Percentiles rank a stretch among this genome's conserved stretches.
phyloP scores from a whole-genome alignment of 1,140 invertebrate genomes.

The Oppia nitens region DNA sequence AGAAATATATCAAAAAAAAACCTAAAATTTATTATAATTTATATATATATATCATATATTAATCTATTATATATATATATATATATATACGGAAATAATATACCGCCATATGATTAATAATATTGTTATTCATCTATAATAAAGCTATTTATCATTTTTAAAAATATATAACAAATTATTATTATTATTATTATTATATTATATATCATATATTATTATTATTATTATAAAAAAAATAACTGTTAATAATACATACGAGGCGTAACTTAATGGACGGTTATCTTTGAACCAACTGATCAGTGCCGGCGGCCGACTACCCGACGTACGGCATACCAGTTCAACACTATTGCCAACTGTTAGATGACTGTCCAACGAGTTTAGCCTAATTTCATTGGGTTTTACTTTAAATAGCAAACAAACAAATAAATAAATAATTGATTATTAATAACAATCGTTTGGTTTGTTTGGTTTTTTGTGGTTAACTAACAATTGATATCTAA shows the following conservation, averaged over 20 bases:
- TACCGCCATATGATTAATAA: no score
- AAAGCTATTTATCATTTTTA: no score
- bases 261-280: constrained; percentile 16
- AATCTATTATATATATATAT: no score
- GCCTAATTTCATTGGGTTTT: constrained; percentile 20
- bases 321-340: constrained; percentile 19
- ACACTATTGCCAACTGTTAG: constrained; percentile 19
- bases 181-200: no score
- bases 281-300: constrained; percentile 21
- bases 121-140: no score
- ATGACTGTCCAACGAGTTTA: constrained; percentile 14
- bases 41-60: no score
- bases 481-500: constrained; percentile 11
- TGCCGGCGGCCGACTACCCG: constrained; percentile 21
- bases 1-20: no score
- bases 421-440: neutral
- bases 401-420: constrained; percentile 15
- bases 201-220: no score
- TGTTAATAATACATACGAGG: constrained; percentile 5
- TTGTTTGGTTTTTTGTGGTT: neutral
- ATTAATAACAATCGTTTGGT: neutral
- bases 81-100: no score
- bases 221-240: no score
- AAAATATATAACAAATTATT: no score
- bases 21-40: no score